Evolutionary conservation across 1,140 invertebrate species (phyloP).

Genomic region (Apis florea): DNA sequence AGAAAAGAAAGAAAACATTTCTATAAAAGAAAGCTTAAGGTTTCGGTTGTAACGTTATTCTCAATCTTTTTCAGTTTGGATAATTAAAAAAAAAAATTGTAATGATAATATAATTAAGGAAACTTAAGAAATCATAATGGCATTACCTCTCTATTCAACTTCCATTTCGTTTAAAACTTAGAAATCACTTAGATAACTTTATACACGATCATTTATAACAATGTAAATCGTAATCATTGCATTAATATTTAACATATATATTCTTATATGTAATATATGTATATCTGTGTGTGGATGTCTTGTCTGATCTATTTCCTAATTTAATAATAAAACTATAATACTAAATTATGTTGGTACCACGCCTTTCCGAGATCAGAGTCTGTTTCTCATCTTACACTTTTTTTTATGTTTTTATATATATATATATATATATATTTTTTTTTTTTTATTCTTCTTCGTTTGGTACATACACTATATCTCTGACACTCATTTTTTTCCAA

Average conservation of each 20-base stretch:
- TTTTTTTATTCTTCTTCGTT: constrained; percentile 44
- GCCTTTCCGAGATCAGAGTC: constrained; percentile 74
- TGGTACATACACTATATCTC: constrained; percentile 58
- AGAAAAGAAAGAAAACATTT: constrained; percentile 22
- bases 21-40: constrained; percentile 42
- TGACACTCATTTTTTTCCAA: constrained; percentile 62
- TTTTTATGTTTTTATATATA: constrained; percentile 25
- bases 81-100: constrained; percentile 64
- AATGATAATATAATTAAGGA: constrained; percentile 62
- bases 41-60: constrained; percentile 12
- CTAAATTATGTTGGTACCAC: constrained; percentile 77
- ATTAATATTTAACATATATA: constrained; percentile 80
- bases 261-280: constrained; percentile 78
- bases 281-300: constrained; percentile 77
- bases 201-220: constrained; percentile 80
- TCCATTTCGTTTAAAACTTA: constrained; percentile 76
- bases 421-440: neutral
- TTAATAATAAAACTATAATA: constrained; percentile 79
- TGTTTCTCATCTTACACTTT: constrained; percentile 53
- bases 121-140: constrained; percentile 76
- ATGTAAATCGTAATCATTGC: constrained; percentile 80
- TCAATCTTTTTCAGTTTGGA: constrained; percentile 41
- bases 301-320: constrained; percentile 76
- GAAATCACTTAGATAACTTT: constrained; percentile 80
- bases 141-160: constrained; percentile 73